Evolutionary conservation across 2,888 invertebrate species (phyloP), one percentile per base, ranked within the genome.

Genomic region (Lasioglossum calceatum): DNA sequence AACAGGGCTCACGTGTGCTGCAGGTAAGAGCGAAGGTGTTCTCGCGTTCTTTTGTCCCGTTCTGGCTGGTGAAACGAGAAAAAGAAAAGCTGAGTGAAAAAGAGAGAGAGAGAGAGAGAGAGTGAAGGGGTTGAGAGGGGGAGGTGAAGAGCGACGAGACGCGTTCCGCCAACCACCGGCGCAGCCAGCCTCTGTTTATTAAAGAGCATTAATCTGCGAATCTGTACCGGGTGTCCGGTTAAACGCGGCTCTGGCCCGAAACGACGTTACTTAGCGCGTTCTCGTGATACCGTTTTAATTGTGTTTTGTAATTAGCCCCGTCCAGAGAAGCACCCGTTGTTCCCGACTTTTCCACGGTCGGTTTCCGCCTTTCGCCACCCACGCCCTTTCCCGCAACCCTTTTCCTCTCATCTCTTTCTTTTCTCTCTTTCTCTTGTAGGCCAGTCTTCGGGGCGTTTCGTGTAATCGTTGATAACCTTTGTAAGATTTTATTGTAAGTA

Each of bases 191-290:
- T 82, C 85, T 92, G 90, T 92, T 92, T 91, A 91, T 92, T 92
- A 92, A 92, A 91, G 91, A 78, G 88, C 82, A 92, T 92, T 92
- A 91, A 92, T 92, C 87, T 86, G 87, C 83, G 86, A 92, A 92
- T 90, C 88, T 90, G 88, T 88, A 91, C 80, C 85, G 88, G 87
- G 88, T 83, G 92, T 87, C 86, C 84, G 85, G 70, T 86, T 85
- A 79, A 84, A 81, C 89, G 85, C 86, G 76, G 54, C 81, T 79
- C 85, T 77, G 85, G 42, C 14, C 70, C 79, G 81, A 87, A 90
- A 87, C 87, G 87, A 86, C 88, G 85, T 90, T 91, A 91, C 90
- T 88, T 89, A 84, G 83, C 86, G 81, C 81, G 89, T 84, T 91
- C 86, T 84, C 89, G 86, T 86, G 91, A 92, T 92, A 89, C 88